Conservation (phyloP, 2,797 vertebrate species). For the Denticeps clupeoides region DNA sequence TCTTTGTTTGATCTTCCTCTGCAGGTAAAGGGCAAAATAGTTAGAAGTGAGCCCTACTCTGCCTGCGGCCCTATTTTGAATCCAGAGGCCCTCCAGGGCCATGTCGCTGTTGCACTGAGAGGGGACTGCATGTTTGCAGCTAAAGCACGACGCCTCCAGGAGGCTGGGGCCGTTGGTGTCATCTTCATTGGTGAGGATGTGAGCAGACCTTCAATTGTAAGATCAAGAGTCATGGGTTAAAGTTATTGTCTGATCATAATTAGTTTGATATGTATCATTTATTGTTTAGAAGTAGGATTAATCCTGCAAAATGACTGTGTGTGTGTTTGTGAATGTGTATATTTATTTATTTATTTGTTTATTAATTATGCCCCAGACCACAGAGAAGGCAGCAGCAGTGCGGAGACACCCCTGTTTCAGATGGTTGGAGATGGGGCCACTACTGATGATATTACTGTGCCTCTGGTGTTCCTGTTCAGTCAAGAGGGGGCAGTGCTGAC, state of each 20-base stretch:
- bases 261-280: no score
- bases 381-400: slow-evolving; percentile 58
- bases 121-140: slow-evolving; percentile 71
- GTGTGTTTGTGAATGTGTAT: not conserved
- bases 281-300: no score
- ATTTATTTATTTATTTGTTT: not conserved
- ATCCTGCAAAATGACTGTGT: no score
- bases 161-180: slow-evolving; percentile 58
- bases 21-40: slow-evolving; percentile 62
- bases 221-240: no score
- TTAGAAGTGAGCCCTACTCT: slow-evolving; percentile 56
- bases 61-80: slow-evolving; percentile 59
- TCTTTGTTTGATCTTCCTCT: not conserved
- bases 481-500: slow-evolving; percentile 57
- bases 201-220: no score
- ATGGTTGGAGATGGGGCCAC: slow-evolving; percentile 69
- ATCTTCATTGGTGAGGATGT: slow-evolving; percentile 60
- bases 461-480: slow-evolving; percentile 66
- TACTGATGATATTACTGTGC: slow-evolving; percentile 55
- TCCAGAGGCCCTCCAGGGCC: slow-evolving; percentile 42
- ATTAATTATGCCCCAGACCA: slow-evolving; percentile 45
- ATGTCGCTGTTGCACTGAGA: slow-evolving; percentile 55
- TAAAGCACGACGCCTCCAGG: slow-evolving; percentile 63
- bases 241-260: no score
- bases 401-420: slow-evolving; percentile 67